These are phyloP conservation scores for Amia ocellicauda DNA, from an alignment of 2,113 vertebrate genomes.

Conservation along the genomic window DNA sequence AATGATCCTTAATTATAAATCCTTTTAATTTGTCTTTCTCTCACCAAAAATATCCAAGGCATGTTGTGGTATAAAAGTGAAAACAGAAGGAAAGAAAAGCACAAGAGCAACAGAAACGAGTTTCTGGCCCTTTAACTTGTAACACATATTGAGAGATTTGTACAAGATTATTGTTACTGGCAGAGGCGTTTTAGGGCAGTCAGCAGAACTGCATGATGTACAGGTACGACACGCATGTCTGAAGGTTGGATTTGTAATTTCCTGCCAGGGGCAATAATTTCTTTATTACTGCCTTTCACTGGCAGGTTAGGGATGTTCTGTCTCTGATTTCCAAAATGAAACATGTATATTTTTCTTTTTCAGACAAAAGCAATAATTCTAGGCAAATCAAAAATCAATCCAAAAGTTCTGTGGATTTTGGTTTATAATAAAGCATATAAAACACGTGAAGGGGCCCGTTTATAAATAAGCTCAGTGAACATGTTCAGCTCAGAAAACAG, in stretches of 20 bases:
- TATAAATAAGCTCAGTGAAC: conserved; percentile 52
- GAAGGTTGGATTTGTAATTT: conserved; percentile 53
- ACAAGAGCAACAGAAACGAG: conserved; percentile 40
- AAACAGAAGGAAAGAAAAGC: too few relatives aligned
- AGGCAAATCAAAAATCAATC: conserved; percentile 49
- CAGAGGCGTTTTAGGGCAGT: conserved; percentile 47
- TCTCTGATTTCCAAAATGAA: conserved; percentile 53
- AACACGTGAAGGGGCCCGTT: conserved; percentile 44
- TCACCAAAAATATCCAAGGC: too few relatives aligned
- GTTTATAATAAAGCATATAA: conserved; percentile 45
- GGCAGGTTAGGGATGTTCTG: conserved; percentile 47
- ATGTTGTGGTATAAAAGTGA: too few relatives aligned
- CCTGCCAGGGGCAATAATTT: conserved; percentile 51
- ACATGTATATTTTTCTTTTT: conserved; percentile 61
- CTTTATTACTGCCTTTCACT: conserved; percentile 50
- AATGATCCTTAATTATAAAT: not conserved
- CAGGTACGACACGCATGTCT: conserved; percentile 49
- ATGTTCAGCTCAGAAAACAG: conserved; percentile 52
- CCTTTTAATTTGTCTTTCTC: too few relatives aligned
- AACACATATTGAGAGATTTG: conserved; percentile 45
- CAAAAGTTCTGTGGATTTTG: conserved; percentile 29
- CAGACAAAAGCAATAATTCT: conserved; percentile 52
- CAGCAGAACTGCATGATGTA: conserved; percentile 48
- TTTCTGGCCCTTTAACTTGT: conserved; percentile 38
- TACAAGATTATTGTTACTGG: conserved; percentile 58